A percentile compares a stretch with the other conserved stretches of the same genome.
phyloP scores from a whole-genome alignment of 30 jellyfish, hydroid and myxozoan species.

The Nemopilema nomurai region DNA sequence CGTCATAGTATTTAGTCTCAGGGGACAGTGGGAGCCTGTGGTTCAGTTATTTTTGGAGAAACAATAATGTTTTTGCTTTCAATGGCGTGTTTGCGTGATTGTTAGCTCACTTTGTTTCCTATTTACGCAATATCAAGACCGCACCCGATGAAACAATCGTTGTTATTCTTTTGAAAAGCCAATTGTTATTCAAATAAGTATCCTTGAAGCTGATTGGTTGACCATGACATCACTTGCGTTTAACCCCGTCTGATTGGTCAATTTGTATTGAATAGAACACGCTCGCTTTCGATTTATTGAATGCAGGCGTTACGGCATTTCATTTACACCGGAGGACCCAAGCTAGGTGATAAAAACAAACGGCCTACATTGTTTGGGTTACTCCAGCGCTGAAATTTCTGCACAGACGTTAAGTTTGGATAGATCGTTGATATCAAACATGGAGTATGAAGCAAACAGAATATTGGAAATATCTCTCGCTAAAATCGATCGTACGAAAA shows the following conservation, averaged over 20 bases:
- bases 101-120: not conserved
- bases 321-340: constrained; percentile 29
- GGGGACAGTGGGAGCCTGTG: too few relatives aligned
- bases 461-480: constrained; percentile 66
- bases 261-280: constrained; percentile 62
- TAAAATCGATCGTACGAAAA: constrained; percentile 62
- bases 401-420: not conserved
- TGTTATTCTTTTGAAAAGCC: constrained; percentile 31
- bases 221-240: constrained; percentile 26
- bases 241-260: constrained; percentile 38
- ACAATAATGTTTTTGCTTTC: not conserved
- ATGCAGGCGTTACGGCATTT: constrained; percentile 60
- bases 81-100: not conserved
- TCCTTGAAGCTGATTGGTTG: constrained; percentile 39
- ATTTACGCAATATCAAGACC: constrained; percentile 6
- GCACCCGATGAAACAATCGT: constrained; percentile 25
- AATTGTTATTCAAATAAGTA: constrained; percentile 64
- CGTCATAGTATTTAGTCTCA: too few relatives aligned
- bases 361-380: constrained; percentile 9
- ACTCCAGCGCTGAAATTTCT: not conserved
- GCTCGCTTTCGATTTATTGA: constrained; percentile 42
- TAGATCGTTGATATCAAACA: not conserved
- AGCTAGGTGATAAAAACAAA: not conserved
- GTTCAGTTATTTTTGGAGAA: not conserved
- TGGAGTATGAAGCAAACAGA: constrained; percentile 59